Evolutionary conservation across 2,888 invertebrate genomes (phyloP).

Genomic region (Aproaerema taeniolella): DNA sequence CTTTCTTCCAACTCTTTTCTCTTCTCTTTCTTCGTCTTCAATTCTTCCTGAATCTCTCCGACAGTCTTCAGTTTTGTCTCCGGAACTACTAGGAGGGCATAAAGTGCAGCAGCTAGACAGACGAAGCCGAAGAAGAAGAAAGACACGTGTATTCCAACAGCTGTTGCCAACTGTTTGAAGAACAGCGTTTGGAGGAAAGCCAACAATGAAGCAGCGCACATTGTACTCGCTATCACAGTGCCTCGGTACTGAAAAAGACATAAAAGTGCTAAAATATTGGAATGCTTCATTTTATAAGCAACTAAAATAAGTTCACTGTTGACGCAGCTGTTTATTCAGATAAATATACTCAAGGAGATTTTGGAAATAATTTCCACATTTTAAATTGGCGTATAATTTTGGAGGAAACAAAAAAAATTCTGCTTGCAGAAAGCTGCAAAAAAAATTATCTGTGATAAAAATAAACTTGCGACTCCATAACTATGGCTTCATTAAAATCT

Average conservation of each 20-base stretch:
- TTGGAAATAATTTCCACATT: neutral
- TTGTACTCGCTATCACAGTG: constrained; percentile 49
- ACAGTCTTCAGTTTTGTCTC: constrained; percentile 47
- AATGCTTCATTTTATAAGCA: neutral
- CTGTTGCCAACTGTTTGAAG: constrained; percentile 49
- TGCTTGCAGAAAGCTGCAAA: neutral
- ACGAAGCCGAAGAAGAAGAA: constrained; percentile 51
- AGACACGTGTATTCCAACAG: constrained; percentile 42
- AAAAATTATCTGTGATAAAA: too few relatives aligned
- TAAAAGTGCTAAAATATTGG: too few relatives aligned
- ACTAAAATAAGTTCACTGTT: neutral
- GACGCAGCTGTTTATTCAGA: neutral
- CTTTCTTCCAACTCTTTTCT: constrained; percentile 12
- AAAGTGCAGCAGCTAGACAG: constrained; percentile 39
- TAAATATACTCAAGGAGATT: neutral
- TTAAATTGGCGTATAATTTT: neutral
- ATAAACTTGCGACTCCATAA: too few relatives aligned
- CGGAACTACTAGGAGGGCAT: constrained; percentile 42
- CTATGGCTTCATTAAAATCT: too few relatives aligned
- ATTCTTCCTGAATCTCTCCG: constrained; percentile 46
- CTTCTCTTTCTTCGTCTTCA: constrained; percentile 49
- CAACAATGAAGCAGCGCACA: constrained; percentile 41
- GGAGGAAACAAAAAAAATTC: neutral
- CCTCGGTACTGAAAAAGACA: constrained; percentile 50
- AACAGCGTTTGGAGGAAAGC: constrained; percentile 51